Conservation (phyloP, 1,140 invertebrate species). For the Eupristina koningsbergeri region DNA sequence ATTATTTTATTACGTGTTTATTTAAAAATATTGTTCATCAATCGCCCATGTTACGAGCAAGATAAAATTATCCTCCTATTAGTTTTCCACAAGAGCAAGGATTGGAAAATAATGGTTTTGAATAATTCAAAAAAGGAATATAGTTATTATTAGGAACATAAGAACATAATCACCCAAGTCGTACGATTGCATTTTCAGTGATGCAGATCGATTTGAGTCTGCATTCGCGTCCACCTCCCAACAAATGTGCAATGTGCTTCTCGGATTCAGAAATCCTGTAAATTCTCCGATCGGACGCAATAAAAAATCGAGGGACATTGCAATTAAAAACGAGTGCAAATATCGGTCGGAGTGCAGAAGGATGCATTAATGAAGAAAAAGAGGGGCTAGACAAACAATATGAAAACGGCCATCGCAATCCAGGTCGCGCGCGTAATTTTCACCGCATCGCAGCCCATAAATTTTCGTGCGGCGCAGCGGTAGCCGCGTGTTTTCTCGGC, state of each 20-base stretch:
- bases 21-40: too few relatives aligned
- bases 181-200: too few relatives aligned
- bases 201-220: too few relatives aligned
- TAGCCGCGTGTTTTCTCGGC: slow-evolving; percentile 35
- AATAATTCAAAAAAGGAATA: not conserved
- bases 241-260: not conserved
- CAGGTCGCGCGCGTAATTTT: slow-evolving; percentile 9
- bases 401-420: slow-evolving; percentile 8
- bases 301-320: not conserved
- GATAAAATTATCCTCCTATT: too few relatives aligned
- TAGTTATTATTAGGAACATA: not conserved
- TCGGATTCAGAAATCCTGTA: not conserved
- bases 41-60: too few relatives aligned
- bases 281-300: too few relatives aligned
- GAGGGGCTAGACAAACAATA: not conserved
- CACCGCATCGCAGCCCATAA: slow-evolving; percentile 8
- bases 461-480: slow-evolving; percentile 12
- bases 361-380: not conserved
- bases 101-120: too few relatives aligned
- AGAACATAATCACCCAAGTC: too few relatives aligned
- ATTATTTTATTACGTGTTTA: too few relatives aligned
- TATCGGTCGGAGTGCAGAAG: not conserved
- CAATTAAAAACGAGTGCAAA: slow-evolving; percentile 1
- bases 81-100: too few relatives aligned
- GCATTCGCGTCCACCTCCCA: not conserved